Evolutionary conservation across 2,113 vertebrate genomes (phyloP).

Genomic region (Aramus guarauna): DNA sequence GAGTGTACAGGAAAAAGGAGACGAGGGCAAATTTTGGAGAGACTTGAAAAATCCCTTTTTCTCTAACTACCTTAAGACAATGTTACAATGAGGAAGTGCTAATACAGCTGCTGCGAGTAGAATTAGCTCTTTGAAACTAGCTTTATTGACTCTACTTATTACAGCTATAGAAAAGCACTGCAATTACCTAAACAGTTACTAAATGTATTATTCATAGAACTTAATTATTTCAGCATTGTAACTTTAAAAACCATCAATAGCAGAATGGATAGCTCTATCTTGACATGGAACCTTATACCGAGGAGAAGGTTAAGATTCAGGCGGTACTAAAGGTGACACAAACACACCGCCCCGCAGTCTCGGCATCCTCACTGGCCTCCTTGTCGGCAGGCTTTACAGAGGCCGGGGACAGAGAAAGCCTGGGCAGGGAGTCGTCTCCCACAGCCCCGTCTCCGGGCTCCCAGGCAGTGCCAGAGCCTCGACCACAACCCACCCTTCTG

Average conservation of each 20-base stretch:
- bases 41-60: background rate
- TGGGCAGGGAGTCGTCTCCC: background rate
- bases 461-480: background rate
- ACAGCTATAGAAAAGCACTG: background rate
- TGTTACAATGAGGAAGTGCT: background rate
- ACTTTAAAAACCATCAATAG: background rate
- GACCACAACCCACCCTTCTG: background rate
- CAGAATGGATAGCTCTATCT: background rate
- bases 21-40: background rate
- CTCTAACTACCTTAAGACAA: background rate
- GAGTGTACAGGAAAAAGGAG: background rate
- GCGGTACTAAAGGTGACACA: background rate
- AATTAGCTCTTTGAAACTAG: background rate
- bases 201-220: background rate
- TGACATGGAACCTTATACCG: background rate
- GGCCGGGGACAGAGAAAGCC: background rate
- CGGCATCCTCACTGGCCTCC: background rate
- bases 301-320: background rate
- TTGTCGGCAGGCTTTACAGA: background rate
- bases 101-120: background rate
- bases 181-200: background rate
- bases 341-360: rapidly evolving
- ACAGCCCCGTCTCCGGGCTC: background rate
- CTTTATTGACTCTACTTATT: background rate
- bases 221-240: background rate